phyloP scores from a whole-genome alignment of 2,113 vertebrate genomes.

The Anas platyrhynchos region DNA sequence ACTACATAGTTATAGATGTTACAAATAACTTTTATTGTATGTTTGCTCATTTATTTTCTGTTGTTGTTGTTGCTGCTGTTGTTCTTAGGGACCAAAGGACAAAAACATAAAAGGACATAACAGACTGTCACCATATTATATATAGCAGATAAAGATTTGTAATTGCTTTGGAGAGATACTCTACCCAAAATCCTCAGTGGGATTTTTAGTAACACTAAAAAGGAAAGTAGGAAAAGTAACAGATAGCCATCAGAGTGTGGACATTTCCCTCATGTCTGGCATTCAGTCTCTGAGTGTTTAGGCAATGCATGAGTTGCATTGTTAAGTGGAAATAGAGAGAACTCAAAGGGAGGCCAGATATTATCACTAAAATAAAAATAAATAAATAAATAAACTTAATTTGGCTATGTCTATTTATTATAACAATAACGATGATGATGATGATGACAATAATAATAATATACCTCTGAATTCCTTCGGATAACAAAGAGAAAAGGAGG shows the following conservation, averaged over 20 bases:
- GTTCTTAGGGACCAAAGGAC: neutral
- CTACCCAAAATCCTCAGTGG: neutral
- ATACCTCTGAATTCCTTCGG: neutral
- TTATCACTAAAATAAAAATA: neutral
- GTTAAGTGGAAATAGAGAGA: neutral
- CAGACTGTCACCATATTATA: neutral
- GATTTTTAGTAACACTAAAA: neutral
- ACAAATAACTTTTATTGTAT: neutral
- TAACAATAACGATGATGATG: neutral
- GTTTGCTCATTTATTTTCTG: neutral
- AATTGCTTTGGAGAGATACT: conserved; percentile 14
- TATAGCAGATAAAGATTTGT: neutral
- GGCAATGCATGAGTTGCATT: too few relatives aligned
- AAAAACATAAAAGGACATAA: neutral
- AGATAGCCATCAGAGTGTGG: neutral
- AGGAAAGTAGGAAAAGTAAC: neutral
- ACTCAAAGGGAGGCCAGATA: neutral
- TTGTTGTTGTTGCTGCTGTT: neutral
- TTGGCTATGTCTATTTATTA: neutral
- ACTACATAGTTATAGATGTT: neutral
- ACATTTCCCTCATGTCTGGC: neutral
- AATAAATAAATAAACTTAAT: neutral
- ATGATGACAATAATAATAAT: too few relatives aligned
- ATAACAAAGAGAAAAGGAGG: neutral
- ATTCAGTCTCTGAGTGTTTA: neutral